Conservation (phyloP, 1,140 invertebrate species). For the Rhopalosiphum maidis region DNA sequence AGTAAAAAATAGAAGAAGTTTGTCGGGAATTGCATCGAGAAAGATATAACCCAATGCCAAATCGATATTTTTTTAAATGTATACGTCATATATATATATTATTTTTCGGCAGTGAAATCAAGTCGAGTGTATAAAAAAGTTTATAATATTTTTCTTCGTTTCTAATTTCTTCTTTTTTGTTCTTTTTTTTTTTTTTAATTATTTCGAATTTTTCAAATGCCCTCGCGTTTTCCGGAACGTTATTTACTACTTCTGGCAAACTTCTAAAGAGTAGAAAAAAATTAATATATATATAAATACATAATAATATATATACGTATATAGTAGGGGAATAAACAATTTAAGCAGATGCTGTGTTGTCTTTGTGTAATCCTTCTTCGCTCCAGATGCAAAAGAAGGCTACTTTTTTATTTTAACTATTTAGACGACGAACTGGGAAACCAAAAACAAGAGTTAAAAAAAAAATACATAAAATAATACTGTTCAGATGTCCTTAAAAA, state of each 20-base stretch:
- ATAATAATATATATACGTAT: neutral
- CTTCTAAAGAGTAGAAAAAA: neutral
- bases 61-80: neutral
- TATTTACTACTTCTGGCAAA: slow-evolving; percentile 44
- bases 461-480: neutral
- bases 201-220: slow-evolving; percentile 21
- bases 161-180: neutral
- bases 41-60: neutral
- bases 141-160: slow-evolving; percentile 3
- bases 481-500: neutral
- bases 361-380: slow-evolving; percentile 32
- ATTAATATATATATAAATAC: neutral
- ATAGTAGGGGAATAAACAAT: neutral
- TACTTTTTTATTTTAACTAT: slow-evolving; percentile 23
- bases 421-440: neutral
- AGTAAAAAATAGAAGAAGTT: neutral
- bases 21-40: neutral
- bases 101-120: neutral
- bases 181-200: slow-evolving; percentile 33
- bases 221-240: neutral
- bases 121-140: slow-evolving; percentile 25
- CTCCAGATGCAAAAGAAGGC: slow-evolving; percentile 39
- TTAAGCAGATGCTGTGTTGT: slow-evolving; percentile 18
- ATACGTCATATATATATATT: neutral
- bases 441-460: neutral